Conservation (phyloP, 2,113 vertebrate genomes). For the Xiphias gladius region DNA sequence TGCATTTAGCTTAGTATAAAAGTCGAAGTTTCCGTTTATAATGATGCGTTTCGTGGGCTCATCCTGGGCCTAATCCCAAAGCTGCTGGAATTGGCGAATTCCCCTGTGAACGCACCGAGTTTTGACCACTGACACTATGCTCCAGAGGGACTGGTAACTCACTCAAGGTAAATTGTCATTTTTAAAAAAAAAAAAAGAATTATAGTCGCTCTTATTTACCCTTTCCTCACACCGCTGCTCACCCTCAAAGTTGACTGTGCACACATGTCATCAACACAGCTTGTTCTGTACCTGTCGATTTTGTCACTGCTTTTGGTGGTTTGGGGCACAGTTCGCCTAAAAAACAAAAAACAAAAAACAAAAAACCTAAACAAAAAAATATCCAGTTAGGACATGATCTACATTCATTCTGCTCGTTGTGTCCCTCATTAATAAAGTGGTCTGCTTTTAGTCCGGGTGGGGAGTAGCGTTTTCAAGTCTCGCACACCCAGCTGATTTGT, state of each 20-base stretch:
- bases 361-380: background rate
- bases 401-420: too few species aligned
- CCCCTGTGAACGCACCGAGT: slow-evolving; percentile 49
- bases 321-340: background rate
- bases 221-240: background rate
- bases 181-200: background rate
- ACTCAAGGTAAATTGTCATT: slow-evolving; percentile 75
- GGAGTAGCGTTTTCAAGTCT: background rate
- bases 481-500: slow-evolving; percentile 25
- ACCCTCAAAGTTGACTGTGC: slow-evolving; percentile 10
- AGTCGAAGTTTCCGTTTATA: background rate
- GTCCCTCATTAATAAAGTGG: background rate
- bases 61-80: slow-evolving; percentile 51
- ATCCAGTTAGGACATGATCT: background rate
- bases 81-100: slow-evolving; percentile 72
- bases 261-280: background rate
- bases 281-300: too few species aligned
- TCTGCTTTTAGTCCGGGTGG: background rate
- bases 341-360: too few species aligned
- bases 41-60: slow-evolving; percentile 59
- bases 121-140: slow-evolving; percentile 54
- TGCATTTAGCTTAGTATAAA: background rate
- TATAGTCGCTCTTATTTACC: background rate
- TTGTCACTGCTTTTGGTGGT: background rate
- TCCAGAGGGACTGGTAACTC: slow-evolving; percentile 70